These are phyloP conservation scores for Brachyptera putata DNA, from an alignment of 2,888 invertebrate genomes.

Conservation along the genomic window DNA sequence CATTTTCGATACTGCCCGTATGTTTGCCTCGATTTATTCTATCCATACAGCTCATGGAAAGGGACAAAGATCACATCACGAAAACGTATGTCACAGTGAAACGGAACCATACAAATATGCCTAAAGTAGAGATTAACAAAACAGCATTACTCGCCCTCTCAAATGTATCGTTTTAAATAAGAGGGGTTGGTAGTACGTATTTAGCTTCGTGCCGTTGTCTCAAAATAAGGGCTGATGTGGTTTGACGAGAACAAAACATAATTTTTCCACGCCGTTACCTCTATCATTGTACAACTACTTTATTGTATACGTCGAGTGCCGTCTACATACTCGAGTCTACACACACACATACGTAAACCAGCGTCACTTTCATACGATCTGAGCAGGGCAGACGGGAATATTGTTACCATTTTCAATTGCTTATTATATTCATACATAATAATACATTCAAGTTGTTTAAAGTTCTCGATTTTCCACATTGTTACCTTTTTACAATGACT, in stretches of 20 bases:
- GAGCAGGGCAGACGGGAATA: background rate
- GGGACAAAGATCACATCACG: no score
- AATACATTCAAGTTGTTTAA: conserved; percentile 16
- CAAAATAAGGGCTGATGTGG: no score
- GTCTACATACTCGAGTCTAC: no score
- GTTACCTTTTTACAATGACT: conserved; percentile 29
- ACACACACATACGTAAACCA: no score
- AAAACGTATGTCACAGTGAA: no score
- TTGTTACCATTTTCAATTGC: conserved; percentile 17
- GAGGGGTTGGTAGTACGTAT: background rate
- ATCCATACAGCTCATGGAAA: no score
- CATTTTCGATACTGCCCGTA: no score
- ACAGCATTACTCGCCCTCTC: background rate
- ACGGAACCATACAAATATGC: no score
- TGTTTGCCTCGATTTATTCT: no score
- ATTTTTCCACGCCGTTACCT: conserved; percentile 32
- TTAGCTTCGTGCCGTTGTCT: conserved; percentile 15
- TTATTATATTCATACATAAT: no score
- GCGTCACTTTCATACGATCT: no score
- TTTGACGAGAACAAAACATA: conserved; percentile 29
- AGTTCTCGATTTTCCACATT: conserved; percentile 29
- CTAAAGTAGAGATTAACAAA: no score
- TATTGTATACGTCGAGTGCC: conserved; percentile 13
- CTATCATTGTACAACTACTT: conserved; percentile 5
- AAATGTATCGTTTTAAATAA: background rate